Conservation (phyloP, 2,113 vertebrate genomes). For the Brienomyrus brachyistius region DNA sequence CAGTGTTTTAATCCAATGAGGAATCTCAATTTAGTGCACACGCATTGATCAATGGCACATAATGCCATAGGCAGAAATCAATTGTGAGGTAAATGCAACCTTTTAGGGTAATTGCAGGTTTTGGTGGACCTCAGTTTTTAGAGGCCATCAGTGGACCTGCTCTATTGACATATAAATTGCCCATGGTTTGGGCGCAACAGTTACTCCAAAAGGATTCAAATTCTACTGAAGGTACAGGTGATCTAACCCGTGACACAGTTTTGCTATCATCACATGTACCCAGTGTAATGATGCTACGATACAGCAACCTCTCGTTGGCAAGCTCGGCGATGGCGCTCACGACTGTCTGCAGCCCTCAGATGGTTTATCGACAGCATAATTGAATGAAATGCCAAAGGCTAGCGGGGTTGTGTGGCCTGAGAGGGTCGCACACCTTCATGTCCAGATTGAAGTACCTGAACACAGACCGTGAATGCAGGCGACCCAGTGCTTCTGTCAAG, state of each 20-base stretch:
- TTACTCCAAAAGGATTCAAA: conserved; percentile 17
- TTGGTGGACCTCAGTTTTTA: conserved; percentile 3
- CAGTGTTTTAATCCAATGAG: background rate
- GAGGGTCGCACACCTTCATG: background rate
- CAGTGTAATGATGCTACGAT: background rate
- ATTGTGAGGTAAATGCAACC: conserved; percentile 21
- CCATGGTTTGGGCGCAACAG: background rate
- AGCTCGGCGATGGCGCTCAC: background rate
- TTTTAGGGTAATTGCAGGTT: conserved; percentile 16
- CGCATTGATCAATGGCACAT: conserved; percentile 17
- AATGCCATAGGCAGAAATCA: conserved; percentile 19
- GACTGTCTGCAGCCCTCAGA: background rate
- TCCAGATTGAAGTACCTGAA: conserved; percentile 6
- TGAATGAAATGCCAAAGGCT: background rate
- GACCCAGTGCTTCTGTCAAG: background rate
- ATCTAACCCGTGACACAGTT: background rate
- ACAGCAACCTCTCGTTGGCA: background rate
- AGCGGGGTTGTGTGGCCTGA: background rate
- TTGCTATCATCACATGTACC: background rate
- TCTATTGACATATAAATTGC: conserved; percentile 14
- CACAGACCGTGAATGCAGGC: background rate
- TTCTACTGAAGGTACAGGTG: background rate
- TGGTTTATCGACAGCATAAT: background rate
- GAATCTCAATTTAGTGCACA: conserved; percentile 17
- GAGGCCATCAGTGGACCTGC: background rate